Percentiles rank a stretch among this genome's conserved stretches.
Conservation (phyloP, 2,797 vertebrate species). For the Schizopygopsis malacanthus region DNA sequence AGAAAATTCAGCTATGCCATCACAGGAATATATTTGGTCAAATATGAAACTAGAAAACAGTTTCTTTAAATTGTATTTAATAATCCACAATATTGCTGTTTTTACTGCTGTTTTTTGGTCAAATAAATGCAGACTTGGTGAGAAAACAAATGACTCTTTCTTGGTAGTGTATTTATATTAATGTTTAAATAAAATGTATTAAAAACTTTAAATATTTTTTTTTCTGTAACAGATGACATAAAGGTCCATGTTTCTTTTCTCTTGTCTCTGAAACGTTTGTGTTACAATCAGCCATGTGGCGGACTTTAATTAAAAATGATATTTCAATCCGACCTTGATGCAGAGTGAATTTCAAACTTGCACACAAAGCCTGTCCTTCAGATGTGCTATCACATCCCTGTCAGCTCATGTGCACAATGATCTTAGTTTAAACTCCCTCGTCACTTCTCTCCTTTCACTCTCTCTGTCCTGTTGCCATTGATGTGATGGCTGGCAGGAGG, state of each 20-base stretch:
- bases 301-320: constrained; percentile 36
- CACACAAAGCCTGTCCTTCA: constrained; percentile 43
- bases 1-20: background rate
- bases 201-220: background rate
- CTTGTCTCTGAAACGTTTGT: background rate
- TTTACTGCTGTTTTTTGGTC: background rate
- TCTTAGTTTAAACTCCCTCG: constrained; percentile 40
- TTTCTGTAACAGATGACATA: background rate
- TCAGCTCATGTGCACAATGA: constrained; percentile 28
- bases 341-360: constrained; percentile 21
- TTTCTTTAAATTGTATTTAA: background rate
- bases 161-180: background rate
- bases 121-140: background rate
- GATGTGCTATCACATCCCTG: constrained; percentile 20
- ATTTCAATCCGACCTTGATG: constrained; percentile 5
- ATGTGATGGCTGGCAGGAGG: constrained; percentile 33
- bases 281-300: background rate
- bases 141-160: background rate
- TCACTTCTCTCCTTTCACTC: constrained; percentile 18
- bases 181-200: too few species aligned
- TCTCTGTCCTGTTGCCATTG: constrained; percentile 6
- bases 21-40: background rate
- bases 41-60: background rate
- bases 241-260: background rate
- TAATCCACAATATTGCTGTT: background rate